phyloP scores from a whole-genome alignment of 1,140 invertebrate genomes.

The Drosophila bipectinata region DNA sequence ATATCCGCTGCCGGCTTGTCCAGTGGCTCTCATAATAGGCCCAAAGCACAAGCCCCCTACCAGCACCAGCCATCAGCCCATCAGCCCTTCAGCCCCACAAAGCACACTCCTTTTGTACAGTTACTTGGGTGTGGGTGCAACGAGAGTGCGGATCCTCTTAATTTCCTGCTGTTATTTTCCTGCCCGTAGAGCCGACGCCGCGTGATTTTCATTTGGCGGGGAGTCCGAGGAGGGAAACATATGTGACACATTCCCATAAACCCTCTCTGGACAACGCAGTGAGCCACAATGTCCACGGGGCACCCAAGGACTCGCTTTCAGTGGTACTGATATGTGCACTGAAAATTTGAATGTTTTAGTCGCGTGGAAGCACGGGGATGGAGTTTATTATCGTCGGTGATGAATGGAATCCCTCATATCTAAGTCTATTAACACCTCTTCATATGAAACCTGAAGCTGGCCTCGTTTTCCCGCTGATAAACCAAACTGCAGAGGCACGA shows the following conservation, averaged over 20 bases:
- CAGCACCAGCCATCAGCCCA: neutral
- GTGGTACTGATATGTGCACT: neutral
- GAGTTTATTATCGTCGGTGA: neutral
- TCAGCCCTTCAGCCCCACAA: neutral
- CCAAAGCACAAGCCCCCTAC: conserved; percentile 22
- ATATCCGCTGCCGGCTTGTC: conserved; percentile 57
- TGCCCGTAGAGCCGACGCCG: conserved; percentile 51
- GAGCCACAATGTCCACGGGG: conserved; percentile 42
- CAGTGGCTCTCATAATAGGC: conserved; percentile 61
- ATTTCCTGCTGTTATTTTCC: conserved; percentile 79
- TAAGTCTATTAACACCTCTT: neutral
- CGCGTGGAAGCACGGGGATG: neutral
- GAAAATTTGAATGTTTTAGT: neutral
- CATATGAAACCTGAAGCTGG: neutral
- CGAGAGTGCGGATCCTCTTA: conserved; percentile 62
- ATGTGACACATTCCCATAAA: conserved; percentile 70
- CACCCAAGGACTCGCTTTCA: conserved; percentile 4
- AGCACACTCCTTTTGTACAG: neutral
- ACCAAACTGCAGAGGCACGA: conserved; percentile 37
- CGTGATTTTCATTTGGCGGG: conserved; percentile 71
- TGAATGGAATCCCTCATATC: conserved; percentile 1
- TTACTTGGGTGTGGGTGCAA: neutral
- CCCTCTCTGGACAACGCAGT: conserved; percentile 23
- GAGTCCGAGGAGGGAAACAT: conserved; percentile 19
- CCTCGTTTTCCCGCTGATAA: conserved; percentile 24